Conservation (phyloP, 1,140 invertebrate species). For the Bombus waltoni region DNA sequence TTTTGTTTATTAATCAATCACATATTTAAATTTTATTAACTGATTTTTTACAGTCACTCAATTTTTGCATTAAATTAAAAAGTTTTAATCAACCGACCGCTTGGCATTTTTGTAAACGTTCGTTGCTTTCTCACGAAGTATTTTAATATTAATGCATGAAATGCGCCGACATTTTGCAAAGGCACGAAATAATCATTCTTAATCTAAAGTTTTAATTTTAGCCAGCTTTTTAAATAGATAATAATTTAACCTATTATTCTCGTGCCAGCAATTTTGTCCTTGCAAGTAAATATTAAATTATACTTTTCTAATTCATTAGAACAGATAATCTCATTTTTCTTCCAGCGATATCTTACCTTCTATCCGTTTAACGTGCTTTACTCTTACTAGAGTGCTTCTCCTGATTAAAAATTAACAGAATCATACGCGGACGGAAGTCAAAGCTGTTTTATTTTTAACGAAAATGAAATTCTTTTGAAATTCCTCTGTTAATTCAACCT, state of each 20-base stretch:
- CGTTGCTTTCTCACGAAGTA: too few species aligned
- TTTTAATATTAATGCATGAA: not conserved
- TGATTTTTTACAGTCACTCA: not conserved
- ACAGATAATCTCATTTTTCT: not conserved
- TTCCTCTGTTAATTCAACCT: not conserved
- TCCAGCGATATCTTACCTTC: not conserved
- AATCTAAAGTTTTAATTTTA: not conserved
- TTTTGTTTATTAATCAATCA: not conserved
- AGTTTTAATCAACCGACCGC: not conserved
- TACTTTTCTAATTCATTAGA: not conserved
- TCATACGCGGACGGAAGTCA: too few species aligned
- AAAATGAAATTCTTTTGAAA: not conserved
- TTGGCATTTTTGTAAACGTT: not conserved
- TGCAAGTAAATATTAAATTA: not conserved
- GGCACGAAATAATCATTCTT: slow-evolving; percentile 6
- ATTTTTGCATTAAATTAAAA: not conserved
- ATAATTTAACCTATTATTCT: not conserved
- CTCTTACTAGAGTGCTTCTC: not conserved
- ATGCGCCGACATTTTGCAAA: not conserved
- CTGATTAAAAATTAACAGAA: not conserved
- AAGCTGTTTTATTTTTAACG: not conserved
- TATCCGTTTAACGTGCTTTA: not conserved
- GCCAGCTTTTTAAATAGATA: not conserved
- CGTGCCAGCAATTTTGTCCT: not conserved
- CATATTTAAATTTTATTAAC: not conserved